These are phyloP conservation scores for Onychostruthus taczanowskii DNA, from an alignment of 2,113 vertebrate species.

Conservation along the genomic window DNA sequence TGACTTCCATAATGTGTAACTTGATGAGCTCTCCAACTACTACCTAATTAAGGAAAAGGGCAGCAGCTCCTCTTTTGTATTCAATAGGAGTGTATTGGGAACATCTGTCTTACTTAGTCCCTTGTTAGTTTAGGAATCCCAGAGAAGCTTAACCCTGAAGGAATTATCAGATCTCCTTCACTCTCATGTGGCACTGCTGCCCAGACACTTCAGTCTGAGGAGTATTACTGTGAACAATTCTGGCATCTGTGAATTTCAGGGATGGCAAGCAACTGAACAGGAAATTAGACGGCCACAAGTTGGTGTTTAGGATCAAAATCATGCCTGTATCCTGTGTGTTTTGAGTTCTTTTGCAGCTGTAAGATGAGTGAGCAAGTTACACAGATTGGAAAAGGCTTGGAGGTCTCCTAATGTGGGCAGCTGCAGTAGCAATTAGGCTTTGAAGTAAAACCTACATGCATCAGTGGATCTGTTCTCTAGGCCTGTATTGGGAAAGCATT, in stretches of 20 bases:
- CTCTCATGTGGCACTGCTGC: accelerated
- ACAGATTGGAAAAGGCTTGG: neutral
- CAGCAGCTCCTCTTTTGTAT: neutral
- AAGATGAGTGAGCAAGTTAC: neutral
- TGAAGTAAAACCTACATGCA: accelerated
- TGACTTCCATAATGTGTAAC: neutral
- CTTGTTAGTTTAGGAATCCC: neutral
- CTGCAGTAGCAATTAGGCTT: neutral
- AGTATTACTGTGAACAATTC: neutral
- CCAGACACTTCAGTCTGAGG: neutral
- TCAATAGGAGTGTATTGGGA: neutral
- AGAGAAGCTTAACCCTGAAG: neutral
- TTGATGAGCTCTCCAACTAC: neutral
- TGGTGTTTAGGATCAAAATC: neutral
- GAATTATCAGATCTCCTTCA: neutral
- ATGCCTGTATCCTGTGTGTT: neutral
- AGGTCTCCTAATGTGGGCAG: neutral
- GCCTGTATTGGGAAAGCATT: neutral
- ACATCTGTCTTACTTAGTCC: neutral
- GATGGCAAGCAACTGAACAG: neutral
- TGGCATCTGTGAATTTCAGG: neutral
- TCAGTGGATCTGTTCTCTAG: neutral
- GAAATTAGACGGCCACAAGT: neutral
- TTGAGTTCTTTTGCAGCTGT: neutral
- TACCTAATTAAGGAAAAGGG: slow-evolving; percentile 10